Base-by-base conservation (phyloP, 1,140 invertebrate genomes). In the Drosophila seguyi region DNA sequence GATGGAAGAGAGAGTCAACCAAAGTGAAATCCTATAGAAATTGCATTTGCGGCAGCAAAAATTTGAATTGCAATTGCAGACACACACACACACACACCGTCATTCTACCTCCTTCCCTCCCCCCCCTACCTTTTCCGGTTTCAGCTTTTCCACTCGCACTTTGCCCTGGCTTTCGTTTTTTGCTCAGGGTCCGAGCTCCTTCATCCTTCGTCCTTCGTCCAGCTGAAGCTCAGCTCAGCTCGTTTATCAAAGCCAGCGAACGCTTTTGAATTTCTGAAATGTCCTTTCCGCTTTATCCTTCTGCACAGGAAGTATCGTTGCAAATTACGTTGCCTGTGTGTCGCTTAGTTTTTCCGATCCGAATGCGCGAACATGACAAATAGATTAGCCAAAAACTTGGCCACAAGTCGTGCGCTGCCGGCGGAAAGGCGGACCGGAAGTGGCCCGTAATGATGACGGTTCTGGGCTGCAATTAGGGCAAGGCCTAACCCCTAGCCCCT, bases 261-360 rank as follows among this genome's bases (percentile, higher is more conserved):
- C 84, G 84, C 84, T 87, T 77, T 84, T 87, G 84, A 87, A 80
- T 84, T 87, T 88, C 57, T 80, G 76, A 88, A 87, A 88, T 87
- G 84, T 88, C 84, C 65, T 87, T 87, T 87, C 84, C 84, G 84
- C 59, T 57, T 42, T 57, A 55, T 55, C 60, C 50, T 38, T n/a
- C 20, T 8, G n/a, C n/a, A 22, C 39, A 36, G 41, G 31, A 86
- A 83, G 83, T 88, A 88, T 83, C 78, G 84, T 48, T 59, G 84
- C 84, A 87, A 87, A 87, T 87, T 87, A 88, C 84, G 76, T 83
- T 87, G 79, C 71, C 62, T 53, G 65, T 83, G 25, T 25, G 84
- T 83, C 79, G 76, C 79, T 79, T 68, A 66, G 62, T 83, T 88
- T 87, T 82, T 82, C 65, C 55, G 69, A 74, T 76, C 71, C 81